Percentiles rank a stretch among this genome's conserved stretches.
Conservation (phyloP, 2,888 invertebrate species). For the Chymomyza procnemis region DNA sequence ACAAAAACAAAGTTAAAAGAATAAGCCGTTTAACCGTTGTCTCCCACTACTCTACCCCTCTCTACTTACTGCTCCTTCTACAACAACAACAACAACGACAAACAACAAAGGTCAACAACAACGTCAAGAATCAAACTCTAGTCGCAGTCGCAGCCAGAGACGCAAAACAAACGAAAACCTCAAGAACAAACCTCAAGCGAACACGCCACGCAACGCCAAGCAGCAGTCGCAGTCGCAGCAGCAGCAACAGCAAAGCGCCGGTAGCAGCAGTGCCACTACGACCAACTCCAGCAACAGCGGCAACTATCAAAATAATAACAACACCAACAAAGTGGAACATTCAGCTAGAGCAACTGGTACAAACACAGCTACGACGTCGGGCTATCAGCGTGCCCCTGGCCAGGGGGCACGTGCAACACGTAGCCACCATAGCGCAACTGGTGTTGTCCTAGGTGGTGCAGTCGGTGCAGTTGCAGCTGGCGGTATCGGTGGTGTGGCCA, state of each 20-base stretch:
- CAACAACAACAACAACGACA: conserved; percentile 15
- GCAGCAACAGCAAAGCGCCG: conserved; percentile 34
- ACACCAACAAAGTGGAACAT: conserved; percentile 16
- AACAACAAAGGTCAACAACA: conserved; percentile 11
- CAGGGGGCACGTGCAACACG: conserved; percentile 74
- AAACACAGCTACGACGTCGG: conserved; percentile 74
- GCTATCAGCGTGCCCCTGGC: conserved; percentile 74
- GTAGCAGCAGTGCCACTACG: conserved; percentile 29
- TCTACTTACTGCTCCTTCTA: conserved; percentile 18
- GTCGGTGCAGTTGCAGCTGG: conserved; percentile 50
- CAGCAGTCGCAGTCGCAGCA: too few species aligned
- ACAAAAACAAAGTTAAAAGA: background rate
- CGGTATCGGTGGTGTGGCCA: conserved; percentile 35
- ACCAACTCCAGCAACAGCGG: conserved; percentile 14
- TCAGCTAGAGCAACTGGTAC: conserved; percentile 36
- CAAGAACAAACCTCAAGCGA: conserved; percentile 42
- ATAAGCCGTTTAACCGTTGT: conserved; percentile 68
- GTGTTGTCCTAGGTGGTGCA: conserved; percentile 36
- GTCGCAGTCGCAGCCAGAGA: conserved; percentile 26
- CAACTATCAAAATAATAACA: conserved; percentile 12
- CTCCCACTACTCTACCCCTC: conserved; percentile 65
- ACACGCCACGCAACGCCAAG: conserved; percentile 35
- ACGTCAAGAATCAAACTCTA: conserved; percentile 4
- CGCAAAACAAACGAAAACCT: conserved; percentile 31
- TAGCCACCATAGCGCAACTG: conserved; percentile 42